phyloP scores from a whole-genome alignment of 2,888 invertebrate genomes.

The Ennomos fuscantarius region DNA sequence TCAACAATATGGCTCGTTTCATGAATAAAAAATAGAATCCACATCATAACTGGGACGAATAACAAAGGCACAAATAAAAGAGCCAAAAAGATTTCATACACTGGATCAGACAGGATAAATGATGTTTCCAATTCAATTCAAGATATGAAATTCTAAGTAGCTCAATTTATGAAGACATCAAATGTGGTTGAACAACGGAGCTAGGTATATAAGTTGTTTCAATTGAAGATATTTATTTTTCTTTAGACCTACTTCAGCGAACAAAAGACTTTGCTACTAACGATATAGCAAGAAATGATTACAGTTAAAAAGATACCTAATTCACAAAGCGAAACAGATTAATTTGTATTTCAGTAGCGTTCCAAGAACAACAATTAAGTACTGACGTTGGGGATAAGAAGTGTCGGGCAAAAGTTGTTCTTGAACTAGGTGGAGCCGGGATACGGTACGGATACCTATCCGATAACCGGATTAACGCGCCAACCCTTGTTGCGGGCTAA shows the following conservation, averaged over 20 bases:
- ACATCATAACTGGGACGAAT: constrained; percentile 19
- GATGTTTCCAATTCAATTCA: constrained; percentile 32
- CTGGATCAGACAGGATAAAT: constrained; percentile 29
- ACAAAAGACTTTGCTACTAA: background rate
- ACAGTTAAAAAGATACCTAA: constrained; percentile 10
- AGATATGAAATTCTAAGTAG: constrained; percentile 31
- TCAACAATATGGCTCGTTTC: constrained; percentile 14
- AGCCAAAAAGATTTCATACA: constrained; percentile 24
- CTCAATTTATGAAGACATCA: constrained; percentile 24
- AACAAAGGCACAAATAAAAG: constrained; percentile 25
- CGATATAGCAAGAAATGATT: constrained; percentile 7
- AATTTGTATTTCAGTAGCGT: constrained; percentile 26
- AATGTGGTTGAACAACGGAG: constrained; percentile 9
- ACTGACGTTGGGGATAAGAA: constrained; percentile 50
- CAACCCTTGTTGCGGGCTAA: constrained; percentile 70
- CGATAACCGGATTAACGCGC: constrained; percentile 78
- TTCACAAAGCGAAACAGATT: constrained; percentile 20
- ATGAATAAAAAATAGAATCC: constrained; percentile 24
- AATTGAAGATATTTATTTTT: constrained; percentile 2
- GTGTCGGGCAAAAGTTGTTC: constrained; percentile 63
- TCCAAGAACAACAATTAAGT: constrained; percentile 52
- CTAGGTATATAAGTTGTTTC: background rate
- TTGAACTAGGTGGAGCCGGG: constrained; percentile 50
- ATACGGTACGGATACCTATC: constrained; percentile 65
- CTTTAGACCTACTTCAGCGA: too few species aligned